These are phyloP conservation scores for Phylloscopus whistleri DNA, from an alignment of 2,113 vertebrate species.

Conservation along the genomic window DNA sequence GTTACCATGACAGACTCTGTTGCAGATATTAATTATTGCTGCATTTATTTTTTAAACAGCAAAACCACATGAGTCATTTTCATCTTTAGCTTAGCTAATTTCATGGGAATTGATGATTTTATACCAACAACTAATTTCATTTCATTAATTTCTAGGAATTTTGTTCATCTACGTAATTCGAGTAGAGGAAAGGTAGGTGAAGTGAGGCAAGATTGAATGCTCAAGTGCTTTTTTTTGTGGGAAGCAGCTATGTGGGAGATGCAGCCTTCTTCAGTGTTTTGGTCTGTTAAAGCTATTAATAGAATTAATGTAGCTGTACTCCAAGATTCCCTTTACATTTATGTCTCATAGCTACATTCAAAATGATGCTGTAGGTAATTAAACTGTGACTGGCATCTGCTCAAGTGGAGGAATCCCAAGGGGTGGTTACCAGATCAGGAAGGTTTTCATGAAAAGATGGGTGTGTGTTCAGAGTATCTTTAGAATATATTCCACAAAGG, in stretches of 20 bases:
- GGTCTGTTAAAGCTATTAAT: background rate
- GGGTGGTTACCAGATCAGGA: background rate
- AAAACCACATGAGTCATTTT: background rate
- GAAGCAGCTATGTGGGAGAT: background rate
- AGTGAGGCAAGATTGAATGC: background rate
- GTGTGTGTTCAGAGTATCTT: background rate
- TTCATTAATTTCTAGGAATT: background rate
- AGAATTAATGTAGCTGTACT: background rate
- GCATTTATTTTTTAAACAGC: background rate
- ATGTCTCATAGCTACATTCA: background rate
- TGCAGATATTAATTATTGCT: background rate
- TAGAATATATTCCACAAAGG: background rate
- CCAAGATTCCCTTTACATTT: background rate
- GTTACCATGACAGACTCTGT: background rate
- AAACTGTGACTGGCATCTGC: background rate
- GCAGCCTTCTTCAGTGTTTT: background rate
- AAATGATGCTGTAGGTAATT: background rate
- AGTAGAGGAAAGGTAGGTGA: background rate
- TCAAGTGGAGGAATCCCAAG: background rate
- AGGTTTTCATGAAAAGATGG: background rate
- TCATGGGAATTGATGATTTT: background rate
- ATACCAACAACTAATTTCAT: background rate
- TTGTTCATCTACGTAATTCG: background rate
- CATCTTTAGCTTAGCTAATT: background rate
- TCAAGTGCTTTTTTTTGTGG: background rate